Percentiles rank a stretch among this genome's conserved stretches.
Conservation (phyloP, 2,888 invertebrate species). For the Xestoiulus laeticollis region DNA sequence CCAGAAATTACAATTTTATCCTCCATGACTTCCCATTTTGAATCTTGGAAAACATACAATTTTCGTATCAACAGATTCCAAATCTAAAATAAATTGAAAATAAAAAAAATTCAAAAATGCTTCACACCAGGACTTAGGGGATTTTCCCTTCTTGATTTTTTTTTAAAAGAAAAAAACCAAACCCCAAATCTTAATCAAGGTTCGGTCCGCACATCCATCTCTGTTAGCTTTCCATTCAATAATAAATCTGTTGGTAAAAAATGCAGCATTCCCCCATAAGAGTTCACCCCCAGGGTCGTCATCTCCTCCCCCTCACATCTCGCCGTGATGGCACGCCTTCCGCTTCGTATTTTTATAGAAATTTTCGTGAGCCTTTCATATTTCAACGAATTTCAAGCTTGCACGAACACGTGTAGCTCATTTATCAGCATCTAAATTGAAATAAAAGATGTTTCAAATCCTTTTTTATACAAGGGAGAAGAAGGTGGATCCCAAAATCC, state of each 20-base stretch:
- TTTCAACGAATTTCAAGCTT: background rate
- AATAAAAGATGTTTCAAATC: conserved; percentile 32
- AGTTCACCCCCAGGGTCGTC: background rate
- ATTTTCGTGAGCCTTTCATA: background rate
- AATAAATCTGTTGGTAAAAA: background rate
- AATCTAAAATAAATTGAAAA: background rate
- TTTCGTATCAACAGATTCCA: background rate
- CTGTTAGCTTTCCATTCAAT: background rate
- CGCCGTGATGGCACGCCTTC: background rate
- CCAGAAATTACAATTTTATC: too few relatives aligned
- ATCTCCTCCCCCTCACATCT: background rate
- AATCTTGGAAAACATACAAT: background rate
- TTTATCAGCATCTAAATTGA: conserved; percentile 41
- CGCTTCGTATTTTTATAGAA: background rate
- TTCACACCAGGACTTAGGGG: background rate
- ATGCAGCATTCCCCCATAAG: background rate
- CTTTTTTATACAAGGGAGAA: background rate
- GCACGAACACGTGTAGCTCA: conserved; percentile 40
- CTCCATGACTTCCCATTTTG: background rate
- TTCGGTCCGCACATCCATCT: background rate
- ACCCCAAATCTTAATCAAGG: background rate
- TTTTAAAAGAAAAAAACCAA: too few relatives aligned
- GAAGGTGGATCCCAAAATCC: background rate
- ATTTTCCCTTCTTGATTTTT: background rate
- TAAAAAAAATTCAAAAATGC: background rate